Base-by-base conservation (phyloP, 2,888 invertebrate species). In the Kryphioiulus occultus region DNA sequence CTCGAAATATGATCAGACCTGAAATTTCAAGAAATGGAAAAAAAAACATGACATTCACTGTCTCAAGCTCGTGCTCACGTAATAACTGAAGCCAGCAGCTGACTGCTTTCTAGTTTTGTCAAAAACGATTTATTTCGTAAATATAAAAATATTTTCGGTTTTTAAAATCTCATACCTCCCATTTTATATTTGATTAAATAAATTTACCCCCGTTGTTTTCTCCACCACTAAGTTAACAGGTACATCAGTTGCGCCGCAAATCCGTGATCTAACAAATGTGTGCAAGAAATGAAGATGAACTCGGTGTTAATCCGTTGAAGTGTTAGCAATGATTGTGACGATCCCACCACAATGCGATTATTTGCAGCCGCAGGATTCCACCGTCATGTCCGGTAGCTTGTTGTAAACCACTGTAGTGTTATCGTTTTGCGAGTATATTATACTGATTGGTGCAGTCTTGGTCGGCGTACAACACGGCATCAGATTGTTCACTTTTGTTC, bases 391-490 rank as follows among this genome's bases (percentile, higher is more conserved):
- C 0, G 96, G 96, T 26, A 68, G 10, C 68, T 22, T 68, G 68
- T 68, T 68, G 26, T 68, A 68, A 68, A 68, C 26, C 7, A 68
- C 22, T 10, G 68, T 68, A 26, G 68, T 22, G 10, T 68, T 68
- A 90, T 96, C 95, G 26, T 95, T 95, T 91, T 96, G 95, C 92
- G 95, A 94, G 91, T 96, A 97, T 15, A 97, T 94, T 82, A 97
- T 92, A 90, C 96, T 95, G 87, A 97, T 92, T 0, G 96, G 94
- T 89, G 95, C 95, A 92, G 96, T 95, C 89, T 95, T 95, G 86
- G 96, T 96, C 0, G 97, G 96, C 10, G 96, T 96, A 91, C 97
- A 97, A 92, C 97, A 97, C 0, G 96, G 96, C 89, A 95, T 95
- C 90, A 96, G 93, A 91, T 96, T 96, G 5, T 94, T 32, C 26